Conservation (phyloP, 2,797 vertebrate genomes). For the Ctenochaetus hawaiiensis region DNA sequence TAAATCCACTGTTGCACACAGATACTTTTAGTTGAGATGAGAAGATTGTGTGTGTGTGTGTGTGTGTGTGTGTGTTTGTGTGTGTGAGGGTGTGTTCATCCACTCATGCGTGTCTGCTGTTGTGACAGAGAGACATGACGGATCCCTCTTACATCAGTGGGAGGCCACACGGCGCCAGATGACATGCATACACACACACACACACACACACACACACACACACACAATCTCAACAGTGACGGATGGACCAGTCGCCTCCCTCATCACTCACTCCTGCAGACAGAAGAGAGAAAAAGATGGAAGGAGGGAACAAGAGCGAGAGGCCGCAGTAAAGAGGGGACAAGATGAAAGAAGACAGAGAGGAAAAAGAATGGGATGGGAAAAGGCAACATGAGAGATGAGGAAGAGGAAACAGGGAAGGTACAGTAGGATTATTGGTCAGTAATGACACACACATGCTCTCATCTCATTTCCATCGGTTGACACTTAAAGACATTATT, state of each 20-base stretch:
- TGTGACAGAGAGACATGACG: conserved; percentile 79
- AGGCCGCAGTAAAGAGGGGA: neutral
- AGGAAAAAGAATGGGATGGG: neutral
- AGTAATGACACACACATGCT: conserved; percentile 40
- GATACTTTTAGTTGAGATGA: conserved; percentile 9
- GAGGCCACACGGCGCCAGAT: conserved; percentile 69
- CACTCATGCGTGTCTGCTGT: conserved; percentile 74
- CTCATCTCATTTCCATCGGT: conserved; percentile 42
- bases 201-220: conserved; percentile 28
- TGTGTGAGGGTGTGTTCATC: conserved; percentile 35
- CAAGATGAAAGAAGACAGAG: neutral
- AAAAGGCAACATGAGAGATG: neutral
- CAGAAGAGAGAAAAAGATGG: conserved; percentile 22
- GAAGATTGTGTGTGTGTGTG: neutral
- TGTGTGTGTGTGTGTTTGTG: conserved; percentile 9
- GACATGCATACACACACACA: conserved; percentile 48
- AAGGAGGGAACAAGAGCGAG: neutral
- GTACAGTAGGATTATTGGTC: conserved; percentile 11
- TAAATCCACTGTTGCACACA: neutral
- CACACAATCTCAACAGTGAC: conserved; percentile 56
- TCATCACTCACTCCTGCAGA: conserved; percentile 68
- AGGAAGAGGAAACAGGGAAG: neutral
- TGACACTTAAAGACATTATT: conserved; percentile 56
- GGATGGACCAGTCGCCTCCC: conserved; percentile 54
- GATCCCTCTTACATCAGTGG: conserved; percentile 72